Base-by-base conservation (phyloP, 2,888 invertebrate species). In the Cacoxenus indagator region DNA sequence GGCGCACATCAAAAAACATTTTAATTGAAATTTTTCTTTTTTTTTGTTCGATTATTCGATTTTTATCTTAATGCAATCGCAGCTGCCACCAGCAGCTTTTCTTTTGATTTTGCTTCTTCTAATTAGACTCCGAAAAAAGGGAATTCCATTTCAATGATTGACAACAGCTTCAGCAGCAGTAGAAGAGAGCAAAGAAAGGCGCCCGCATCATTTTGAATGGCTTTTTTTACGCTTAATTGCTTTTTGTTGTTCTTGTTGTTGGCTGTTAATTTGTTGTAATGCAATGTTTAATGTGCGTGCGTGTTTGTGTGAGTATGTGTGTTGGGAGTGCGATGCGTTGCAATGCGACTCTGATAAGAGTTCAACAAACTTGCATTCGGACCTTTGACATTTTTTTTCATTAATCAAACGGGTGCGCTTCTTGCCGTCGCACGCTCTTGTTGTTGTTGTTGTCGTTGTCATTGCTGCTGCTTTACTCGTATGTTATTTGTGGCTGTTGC, bases 341-440 rank as follows among this genome's bases (percentile, higher is more conserved):
- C n/a, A 37, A 14, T 37, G 37, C 37, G 37, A 37, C 17, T 51
- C n/a, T 67, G 45, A 67, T 67, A 74, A 75, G 75, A 78, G 80
- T 83, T 81, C 80, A 83, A 83, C 75, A 83, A 82, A 81, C 80
- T 62, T 79, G 72, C 45, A 59, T 57, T 57, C 37, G 68, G 75
- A 80, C 80, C 80, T 83, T 83, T 80, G 80, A 83, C 80, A 80
- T 80, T 82, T 62, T 82, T 62, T 62, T 75, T 70, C 81, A 80
- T 83, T 80, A 83, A 80, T 83, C 72, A 70, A 73, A 48, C 66
- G 46, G 76, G 72, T 66, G 67, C 71, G 65, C 51, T 51, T 51
- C n/a, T 6, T 51, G 71, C 55, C 29, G 69, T 37, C 17, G 72
- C 76, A n/a, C 62, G 67, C 71, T 64, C 54, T 29, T 70, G 51